Percentiles rank a stretch among this genome's conserved stretches.
Conservation (phyloP, 2,113 vertebrate genomes). For the Eidolon helvum region DNA sequence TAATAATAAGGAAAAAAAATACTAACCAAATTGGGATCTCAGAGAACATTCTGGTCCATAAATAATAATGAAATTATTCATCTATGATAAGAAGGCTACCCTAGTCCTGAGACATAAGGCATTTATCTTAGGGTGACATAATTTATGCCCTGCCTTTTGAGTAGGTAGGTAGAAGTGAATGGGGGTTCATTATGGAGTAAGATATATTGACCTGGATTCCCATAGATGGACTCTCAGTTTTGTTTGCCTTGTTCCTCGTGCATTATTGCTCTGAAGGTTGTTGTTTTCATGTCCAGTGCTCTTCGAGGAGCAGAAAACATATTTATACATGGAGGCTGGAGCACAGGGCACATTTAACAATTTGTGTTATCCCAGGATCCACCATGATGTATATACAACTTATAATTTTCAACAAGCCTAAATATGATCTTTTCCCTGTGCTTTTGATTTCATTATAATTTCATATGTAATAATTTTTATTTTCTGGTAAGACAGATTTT, state of each 20-base stretch:
- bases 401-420: neutral
- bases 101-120: neutral
- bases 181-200: neutral
- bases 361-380: neutral
- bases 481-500: neutral
- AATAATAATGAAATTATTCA: neutral
- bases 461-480: neutral
- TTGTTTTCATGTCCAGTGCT: neutral
- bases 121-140: neutral
- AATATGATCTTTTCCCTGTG: neutral
- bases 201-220: neutral
- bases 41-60: neutral
- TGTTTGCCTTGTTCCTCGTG: neutral
- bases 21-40: neutral
- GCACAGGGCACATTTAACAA: neutral
- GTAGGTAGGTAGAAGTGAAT: neutral
- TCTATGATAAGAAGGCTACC: neutral
- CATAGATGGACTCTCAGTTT: accelerated
- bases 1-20: neutral
- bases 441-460: neutral
- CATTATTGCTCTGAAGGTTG: neutral
- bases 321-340: accelerated
- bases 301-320: neutral
- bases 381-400: neutral
- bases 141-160: neutral